Percentiles rank a stretch among this genome's conserved stretches.
phyloP scores from a whole-genome alignment of 2,888 invertebrate species.

The Sphinx pinastri region DNA sequence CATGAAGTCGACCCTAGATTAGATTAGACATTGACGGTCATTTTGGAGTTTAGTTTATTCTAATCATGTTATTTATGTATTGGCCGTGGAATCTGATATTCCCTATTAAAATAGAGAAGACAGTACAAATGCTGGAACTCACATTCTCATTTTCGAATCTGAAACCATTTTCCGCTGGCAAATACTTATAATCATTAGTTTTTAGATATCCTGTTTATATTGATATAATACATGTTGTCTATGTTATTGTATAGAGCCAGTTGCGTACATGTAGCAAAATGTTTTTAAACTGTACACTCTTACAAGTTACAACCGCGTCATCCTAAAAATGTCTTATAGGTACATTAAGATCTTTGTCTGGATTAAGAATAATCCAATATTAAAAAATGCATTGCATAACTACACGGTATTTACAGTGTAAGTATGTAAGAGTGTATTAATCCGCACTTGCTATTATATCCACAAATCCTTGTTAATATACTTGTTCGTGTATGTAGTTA shows the following conservation, averaged over 20 bases:
- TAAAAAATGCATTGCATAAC: too few relatives aligned
- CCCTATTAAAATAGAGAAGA: too few relatives aligned
- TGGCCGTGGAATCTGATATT: conserved; percentile 8
- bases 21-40: conserved; percentile 16
- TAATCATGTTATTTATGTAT: background rate
- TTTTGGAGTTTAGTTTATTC: conserved; percentile 4
- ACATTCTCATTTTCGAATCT: conserved; percentile 17
- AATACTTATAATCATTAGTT: conserved; percentile 5
- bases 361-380: too few relatives aligned
- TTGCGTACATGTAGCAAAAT: background rate
- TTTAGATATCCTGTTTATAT: conserved; percentile 23
- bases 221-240: conserved; percentile 26
- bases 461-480: conserved; percentile 2
- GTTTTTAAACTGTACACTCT: background rate
- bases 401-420: background rate
- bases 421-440: background rate
- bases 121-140: background rate
- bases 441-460: background rate
- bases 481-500: background rate
- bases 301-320: background rate
- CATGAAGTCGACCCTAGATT: conserved; percentile 29
- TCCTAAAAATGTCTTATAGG: too few relatives aligned
- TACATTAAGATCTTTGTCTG: too few relatives aligned
- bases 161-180: conserved; percentile 2
- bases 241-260: conserved; percentile 4